Evolutionary conservation across 2,888 invertebrate genomes (phyloP).

Genomic region (Mythimna loreyi): DNA sequence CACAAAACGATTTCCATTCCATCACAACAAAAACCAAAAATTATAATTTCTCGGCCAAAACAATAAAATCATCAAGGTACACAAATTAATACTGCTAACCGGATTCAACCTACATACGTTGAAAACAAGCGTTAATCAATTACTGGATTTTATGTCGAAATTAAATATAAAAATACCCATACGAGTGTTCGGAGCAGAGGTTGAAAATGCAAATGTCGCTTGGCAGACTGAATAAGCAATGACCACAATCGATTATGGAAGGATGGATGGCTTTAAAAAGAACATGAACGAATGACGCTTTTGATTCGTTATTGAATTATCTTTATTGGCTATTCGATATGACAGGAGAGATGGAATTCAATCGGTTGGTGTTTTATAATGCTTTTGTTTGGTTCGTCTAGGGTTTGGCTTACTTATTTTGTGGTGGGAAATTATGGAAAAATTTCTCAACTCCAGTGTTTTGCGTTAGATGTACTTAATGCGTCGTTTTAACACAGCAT

Average conservation of each 20-base stretch:
- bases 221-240: conserved; percentile 64
- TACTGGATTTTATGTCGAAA: conserved; percentile 58
- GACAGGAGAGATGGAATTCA: conserved; percentile 30
- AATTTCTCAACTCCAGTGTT: too few relatives aligned
- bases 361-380: conserved; percentile 31
- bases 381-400: background rate
- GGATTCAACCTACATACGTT: conserved; percentile 43
- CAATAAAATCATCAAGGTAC: conserved; percentile 47
- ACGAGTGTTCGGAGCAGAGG: conserved; percentile 40
- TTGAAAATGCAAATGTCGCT: conserved; percentile 64
- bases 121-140: conserved; percentile 62
- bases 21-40: conserved; percentile 23
- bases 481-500: too few relatives aligned
- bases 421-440: too few relatives aligned
- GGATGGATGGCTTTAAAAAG: conserved; percentile 61
- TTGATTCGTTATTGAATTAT: conserved; percentile 58
- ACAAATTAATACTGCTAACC: conserved; percentile 36
- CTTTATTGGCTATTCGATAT: conserved; percentile 57
- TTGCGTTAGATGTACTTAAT: too few relatives aligned
- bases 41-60: conserved; percentile 28
- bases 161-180: conserved; percentile 63
- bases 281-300: conserved; percentile 57
- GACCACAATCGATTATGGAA: conserved; percentile 60
- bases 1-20: conserved; percentile 18
- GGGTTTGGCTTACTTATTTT: too few relatives aligned